phyloP scores from a whole-genome alignment of 2,113 vertebrate genomes.

The Phrynocephalus versicolor region DNA sequence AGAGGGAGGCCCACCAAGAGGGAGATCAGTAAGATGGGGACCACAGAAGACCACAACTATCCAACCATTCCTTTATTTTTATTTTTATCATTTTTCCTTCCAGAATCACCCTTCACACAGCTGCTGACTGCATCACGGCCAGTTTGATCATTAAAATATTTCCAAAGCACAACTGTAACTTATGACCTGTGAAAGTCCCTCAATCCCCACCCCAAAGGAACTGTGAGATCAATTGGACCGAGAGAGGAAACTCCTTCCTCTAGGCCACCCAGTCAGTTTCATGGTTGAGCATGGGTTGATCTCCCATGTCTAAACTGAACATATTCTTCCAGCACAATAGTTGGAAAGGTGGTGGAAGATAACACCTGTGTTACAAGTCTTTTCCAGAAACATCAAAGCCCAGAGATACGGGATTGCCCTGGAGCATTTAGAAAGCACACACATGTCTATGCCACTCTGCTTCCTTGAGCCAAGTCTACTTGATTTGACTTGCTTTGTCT shows the following conservation, averaged over 20 bases:
- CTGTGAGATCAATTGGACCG: background rate
- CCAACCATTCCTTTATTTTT: too few relatives aligned
- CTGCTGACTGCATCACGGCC: background rate
- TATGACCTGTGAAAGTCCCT: background rate
- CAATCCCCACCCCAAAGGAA: background rate
- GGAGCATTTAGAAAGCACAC: constrained; percentile 56
- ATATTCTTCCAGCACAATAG: background rate
- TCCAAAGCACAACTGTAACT: background rate
- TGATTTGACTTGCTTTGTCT: constrained; percentile 72
- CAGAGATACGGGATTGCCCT: constrained; percentile 51
- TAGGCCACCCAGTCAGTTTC: background rate
- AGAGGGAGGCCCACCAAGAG: too few relatives aligned
- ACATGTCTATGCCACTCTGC: constrained; percentile 61
- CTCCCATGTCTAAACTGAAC: background rate
- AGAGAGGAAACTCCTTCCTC: background rate
- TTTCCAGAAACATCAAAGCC: constrained; percentile 32
- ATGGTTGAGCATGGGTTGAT: background rate
- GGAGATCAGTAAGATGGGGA: too few relatives aligned
- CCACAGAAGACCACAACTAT: too few relatives aligned
- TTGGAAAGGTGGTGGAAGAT: background rate
- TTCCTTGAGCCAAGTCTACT: constrained; percentile 60
- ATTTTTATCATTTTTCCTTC: background rate
- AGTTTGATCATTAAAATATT: background rate
- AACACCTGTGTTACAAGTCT: constrained; percentile 11
- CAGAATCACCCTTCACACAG: background rate